Evolutionary conservation across 2,888 invertebrate genomes (phyloP).

Genomic region (Carcina quercana): DNA sequence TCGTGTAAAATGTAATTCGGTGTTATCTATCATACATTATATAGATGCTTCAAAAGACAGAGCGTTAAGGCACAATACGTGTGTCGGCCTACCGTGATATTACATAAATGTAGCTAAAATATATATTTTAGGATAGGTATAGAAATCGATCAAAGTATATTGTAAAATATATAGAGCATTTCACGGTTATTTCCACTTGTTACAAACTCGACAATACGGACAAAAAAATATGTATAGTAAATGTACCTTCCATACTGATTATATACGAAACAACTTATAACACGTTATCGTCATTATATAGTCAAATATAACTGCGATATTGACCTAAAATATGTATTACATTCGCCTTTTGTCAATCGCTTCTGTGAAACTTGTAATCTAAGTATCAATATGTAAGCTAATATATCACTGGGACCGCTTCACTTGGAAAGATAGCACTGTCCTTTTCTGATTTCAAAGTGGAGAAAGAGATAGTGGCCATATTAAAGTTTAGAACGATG

Average conservation of each 20-base stretch:
- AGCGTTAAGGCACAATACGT: slow-evolving; percentile 30
- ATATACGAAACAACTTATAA: slow-evolving; percentile 20
- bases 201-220: slow-evolving; percentile 54
- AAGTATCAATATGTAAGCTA: too few species aligned
- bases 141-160: slow-evolving; percentile 27
- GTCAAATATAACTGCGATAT: slow-evolving; percentile 26
- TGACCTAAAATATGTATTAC: slow-evolving; percentile 34
- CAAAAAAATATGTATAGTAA: slow-evolving; percentile 23
- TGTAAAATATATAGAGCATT: slow-evolving; percentile 26
- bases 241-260: slow-evolving; percentile 29
- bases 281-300: slow-evolving; percentile 20
- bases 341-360: too few species aligned
- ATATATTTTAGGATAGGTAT: slow-evolving; percentile 29
- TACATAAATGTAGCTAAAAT: slow-evolving; percentile 49
- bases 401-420: too few species aligned
- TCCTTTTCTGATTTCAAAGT: too few species aligned
- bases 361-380: too few species aligned
- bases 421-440: too few species aligned
- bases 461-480: too few species aligned
- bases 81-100: slow-evolving; percentile 55
- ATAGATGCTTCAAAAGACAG: slow-evolving; percentile 54
- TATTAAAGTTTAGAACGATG: too few species aligned
- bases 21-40: too few species aligned
- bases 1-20: too few species aligned
- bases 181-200: slow-evolving; percentile 42